A percentile compares a stretch with the other conserved stretches of the same genome.
phyloP scores from a whole-genome alignment of 2,888 invertebrate species.

The Aplocera efformata region DNA sequence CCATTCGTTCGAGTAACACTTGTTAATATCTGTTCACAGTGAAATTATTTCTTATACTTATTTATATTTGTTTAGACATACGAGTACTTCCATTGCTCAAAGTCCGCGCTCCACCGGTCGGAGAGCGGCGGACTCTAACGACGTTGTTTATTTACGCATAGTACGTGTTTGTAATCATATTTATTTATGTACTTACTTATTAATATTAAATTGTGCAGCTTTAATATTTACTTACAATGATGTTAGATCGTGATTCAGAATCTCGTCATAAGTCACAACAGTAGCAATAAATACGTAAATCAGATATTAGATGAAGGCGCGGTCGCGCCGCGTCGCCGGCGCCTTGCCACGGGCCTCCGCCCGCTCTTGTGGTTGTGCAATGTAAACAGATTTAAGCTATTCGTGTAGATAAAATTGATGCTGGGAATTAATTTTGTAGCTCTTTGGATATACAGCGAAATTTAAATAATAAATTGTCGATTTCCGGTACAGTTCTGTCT shows the following conservation, averaged over 20 bases:
- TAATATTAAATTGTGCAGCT: conserved; percentile 77
- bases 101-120: conserved; percentile 50
- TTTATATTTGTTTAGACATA: conserved; percentile 47
- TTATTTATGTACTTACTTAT: conserved; percentile 77
- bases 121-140: conserved; percentile 58
- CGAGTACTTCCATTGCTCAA: conserved; percentile 68
- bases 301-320: conserved; percentile 60
- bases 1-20: conserved; percentile 57
- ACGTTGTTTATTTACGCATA: conserved; percentile 56
- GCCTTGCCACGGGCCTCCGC: conserved; percentile 35
- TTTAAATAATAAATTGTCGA: too few species aligned
- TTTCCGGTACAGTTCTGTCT: too few species aligned
- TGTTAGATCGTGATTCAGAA: conserved; percentile 80
- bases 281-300: conserved; percentile 73
- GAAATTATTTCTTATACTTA: conserved; percentile 49
- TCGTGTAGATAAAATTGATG: conserved; percentile 34
- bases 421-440: conserved; percentile 1
- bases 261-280: conserved; percentile 81
- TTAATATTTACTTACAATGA: conserved; percentile 80
- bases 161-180: conserved; percentile 66
- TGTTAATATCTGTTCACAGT: conserved; percentile 68
- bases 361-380: conserved; percentile 50
- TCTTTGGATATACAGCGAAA: conserved; percentile 8
- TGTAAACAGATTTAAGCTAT: conserved; percentile 49
- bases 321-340: conserved; percentile 42